Evolutionary conservation across 2,888 invertebrate genomes (phyloP), one percentile per base, ranked within the genome.

Genomic region (Andrena minutula): DNA sequence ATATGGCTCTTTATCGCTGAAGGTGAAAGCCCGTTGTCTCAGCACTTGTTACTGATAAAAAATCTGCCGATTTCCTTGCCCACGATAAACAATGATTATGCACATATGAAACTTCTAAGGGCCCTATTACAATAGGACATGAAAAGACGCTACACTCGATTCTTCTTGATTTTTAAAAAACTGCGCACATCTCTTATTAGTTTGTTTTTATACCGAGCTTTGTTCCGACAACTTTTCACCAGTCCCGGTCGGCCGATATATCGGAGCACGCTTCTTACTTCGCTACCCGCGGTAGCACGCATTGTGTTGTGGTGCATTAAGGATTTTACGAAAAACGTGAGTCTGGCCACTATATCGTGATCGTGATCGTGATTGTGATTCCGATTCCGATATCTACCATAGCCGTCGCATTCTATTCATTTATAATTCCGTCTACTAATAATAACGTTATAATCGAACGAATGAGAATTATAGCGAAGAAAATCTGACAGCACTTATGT

Each of bases 111-210:
- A 72, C 63, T 56, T 72, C 63, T 20, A 63, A 73, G 79, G 80
- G 63, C 60, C 71, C 56, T 76, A 30, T 70, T 66, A 72, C 65
- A 74, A 70, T 73, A 76, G 73, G 73, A 72, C n/a, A 70, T 74
- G 80, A 84, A 74, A 85, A 83, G 80, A 84, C 88, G 82, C 85
- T 76, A 79, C 41, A 66, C 61, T 65, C 47, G 63, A 26, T 75
- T 63, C 56, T 66, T 61, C 41, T 53, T n/a, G 32, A 66, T 77
- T 61, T 35, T 66, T 56, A 32, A 74, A 76, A 82, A 69, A 70
- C 65, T 64, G 65, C 69, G 64, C 63, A 75, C 65, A 73, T 63
- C 61, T 65, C 6, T 72, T 68, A 70, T 77, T 75, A 28, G 56
- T 28, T 71, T 60, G n/a, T 69, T 41, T 64, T 76, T 69, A 53